Percentiles rank a stretch among this genome's conserved stretches.
These are phyloP conservation scores for Cryptoprocta ferox DNA, from an alignment of 2,797 vertebrate species.

Conservation along the genomic window DNA sequence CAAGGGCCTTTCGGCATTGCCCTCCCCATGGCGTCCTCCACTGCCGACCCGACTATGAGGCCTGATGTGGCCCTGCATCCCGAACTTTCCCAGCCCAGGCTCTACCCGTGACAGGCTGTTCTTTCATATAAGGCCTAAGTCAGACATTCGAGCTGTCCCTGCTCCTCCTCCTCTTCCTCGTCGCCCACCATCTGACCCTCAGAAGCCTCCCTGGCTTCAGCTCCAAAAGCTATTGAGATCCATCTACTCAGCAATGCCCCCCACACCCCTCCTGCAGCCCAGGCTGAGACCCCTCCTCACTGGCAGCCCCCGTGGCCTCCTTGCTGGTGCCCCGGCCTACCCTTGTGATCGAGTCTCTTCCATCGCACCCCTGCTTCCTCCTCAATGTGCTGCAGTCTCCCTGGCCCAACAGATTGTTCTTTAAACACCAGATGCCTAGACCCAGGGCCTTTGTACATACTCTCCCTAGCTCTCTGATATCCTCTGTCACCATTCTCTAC, in stretches of 20 bases:
- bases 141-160: neutral
- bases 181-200: no score
- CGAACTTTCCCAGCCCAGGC: no score
- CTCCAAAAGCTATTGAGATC: neutral
- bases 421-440: neutral
- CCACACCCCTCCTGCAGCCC: neutral
- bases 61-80: neutral
- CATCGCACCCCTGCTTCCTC: neutral
- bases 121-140: neutral
- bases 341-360: neutral
- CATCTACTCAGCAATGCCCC: neutral
- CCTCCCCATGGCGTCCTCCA: neutral
- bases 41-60: neutral
- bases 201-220: neutral
- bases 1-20: neutral
- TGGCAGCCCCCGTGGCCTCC: neutral
- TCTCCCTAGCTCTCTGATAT: neutral
- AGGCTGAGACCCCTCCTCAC: neutral
- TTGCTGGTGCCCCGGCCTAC: neutral
- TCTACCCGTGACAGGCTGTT: fast-evolving
- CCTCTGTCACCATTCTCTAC: neutral
- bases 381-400: neutral
- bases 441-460: neutral
- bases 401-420: neutral
- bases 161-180: neutral